Conservation (phyloP, 2,113 vertebrate genomes). For the Taxidea taxus region DNA sequence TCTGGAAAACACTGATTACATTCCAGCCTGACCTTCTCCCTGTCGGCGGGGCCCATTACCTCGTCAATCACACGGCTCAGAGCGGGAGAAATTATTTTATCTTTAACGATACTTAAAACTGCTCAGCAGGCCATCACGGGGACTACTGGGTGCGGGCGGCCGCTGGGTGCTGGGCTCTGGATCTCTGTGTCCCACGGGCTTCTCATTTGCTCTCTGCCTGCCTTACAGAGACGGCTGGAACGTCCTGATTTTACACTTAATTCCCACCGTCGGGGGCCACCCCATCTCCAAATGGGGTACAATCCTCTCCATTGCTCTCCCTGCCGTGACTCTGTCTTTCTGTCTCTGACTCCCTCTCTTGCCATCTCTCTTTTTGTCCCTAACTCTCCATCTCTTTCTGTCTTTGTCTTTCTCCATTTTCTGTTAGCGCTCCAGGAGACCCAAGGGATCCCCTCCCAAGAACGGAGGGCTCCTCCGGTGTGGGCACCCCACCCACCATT, state of each 20-base stretch:
- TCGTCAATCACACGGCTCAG: conserved; percentile 59
- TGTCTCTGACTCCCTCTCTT: not conserved
- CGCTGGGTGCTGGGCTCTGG: not conserved
- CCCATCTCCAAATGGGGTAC: not conserved
- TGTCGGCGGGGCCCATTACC: conserved; percentile 52
- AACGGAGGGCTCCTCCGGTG: no score
- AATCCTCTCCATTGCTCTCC: not conserved
- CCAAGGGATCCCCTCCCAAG: not conserved
- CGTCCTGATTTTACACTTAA: not conserved
- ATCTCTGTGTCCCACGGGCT: not conserved
- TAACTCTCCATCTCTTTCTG: not conserved
- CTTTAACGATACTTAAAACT: conserved; percentile 30
- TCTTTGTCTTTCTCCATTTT: not conserved
- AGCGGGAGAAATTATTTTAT: conserved; percentile 56
- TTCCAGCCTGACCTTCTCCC: conserved; percentile 75
- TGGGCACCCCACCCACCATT: not conserved
- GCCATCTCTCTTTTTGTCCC: not conserved
- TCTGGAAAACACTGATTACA: conserved; percentile 69
- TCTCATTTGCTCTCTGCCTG: not conserved
- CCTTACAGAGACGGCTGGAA: not conserved
- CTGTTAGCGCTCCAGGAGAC: not conserved
- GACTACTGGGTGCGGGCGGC: not conserved
- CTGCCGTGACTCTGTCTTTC: not conserved
- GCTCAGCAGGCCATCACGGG: not conserved
- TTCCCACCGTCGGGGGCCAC: not conserved